Base-by-base conservation (phyloP, 2,888 invertebrate species). In the Blomia tropicalis region DNA sequence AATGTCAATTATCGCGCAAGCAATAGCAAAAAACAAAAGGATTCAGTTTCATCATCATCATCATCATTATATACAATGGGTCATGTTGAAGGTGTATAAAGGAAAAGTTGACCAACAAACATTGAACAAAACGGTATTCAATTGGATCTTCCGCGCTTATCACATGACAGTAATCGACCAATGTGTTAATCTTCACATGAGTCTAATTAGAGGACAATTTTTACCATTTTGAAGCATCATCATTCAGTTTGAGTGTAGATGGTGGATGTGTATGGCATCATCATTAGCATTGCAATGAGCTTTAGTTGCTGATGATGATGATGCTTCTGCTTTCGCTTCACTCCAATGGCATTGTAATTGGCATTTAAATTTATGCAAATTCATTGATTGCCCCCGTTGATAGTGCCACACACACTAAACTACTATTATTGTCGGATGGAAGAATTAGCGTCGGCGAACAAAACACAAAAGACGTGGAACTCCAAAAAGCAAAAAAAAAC, bases 161-260 rank as follows among this genome's bases (percentile, higher is more conserved):
- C 51, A 25, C 23, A n/a, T 47, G 14, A 14, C 22, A 47, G 7
- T 47, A 47, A 47, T 47, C 51, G 27, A n/a, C 27, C 22, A 27
- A 47, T 27, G 51, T 47, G 51, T 47, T 47, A 47, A 47, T 47
- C 51, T 47, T 47, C 51, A 47, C 51, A 47, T 47, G 51, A n/a
- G 11, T n/a, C 51, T 47, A 47, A 47, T 47, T 47, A 27, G 51
- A 19, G 51, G n/a, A 7, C 14, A 25, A n/a, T 27, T 7, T 19
- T 22, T 41, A n/a, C n/a, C 14, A 41, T n/a, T 14, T n/a, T 17
- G 41, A 14, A 41, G n/a, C 41, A 17, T 41, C 41, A 41, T 17
- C 41, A 17, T 41, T n/a, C 14, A 41, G 14, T 41, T 41, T n/a
- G 41, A 41, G 14, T 41, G 14, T 41, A 17, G 41, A 14, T n/a